These are phyloP conservation scores for Ariolimax columbianus DNA, from an alignment of 2,888 invertebrate species.

Conservation along the genomic window DNA sequence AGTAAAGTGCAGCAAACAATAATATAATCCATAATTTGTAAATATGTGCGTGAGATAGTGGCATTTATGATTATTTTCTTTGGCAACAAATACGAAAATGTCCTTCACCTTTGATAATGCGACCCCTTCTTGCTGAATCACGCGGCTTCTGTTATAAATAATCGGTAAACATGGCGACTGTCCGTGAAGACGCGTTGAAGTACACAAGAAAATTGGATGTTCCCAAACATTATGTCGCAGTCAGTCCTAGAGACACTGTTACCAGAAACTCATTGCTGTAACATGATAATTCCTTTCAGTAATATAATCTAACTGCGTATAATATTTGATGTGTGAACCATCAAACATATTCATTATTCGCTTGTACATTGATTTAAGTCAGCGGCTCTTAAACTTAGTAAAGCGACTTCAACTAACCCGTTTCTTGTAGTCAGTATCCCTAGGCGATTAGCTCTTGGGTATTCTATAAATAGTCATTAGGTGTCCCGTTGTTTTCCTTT, in stretches of 20 bases:
- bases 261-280: neutral
- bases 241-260: neutral
- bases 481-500: too few relatives aligned
- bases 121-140: neutral
- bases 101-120: neutral
- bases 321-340: neutral
- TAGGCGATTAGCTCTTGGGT: too few relatives aligned
- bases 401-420: too few relatives aligned
- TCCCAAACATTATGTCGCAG: neutral
- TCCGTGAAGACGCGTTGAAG: neutral
- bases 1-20: too few relatives aligned
- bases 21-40: too few relatives aligned
- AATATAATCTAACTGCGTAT: neutral
- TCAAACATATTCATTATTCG: neutral
- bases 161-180: neutral
- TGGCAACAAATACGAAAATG: neutral
- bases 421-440: too few relatives aligned
- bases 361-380: neutral
- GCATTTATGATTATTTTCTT: neutral
- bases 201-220: conserved; percentile 7
- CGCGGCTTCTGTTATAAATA: neutral
- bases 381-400: too few relatives aligned
- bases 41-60: neutral
- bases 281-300: neutral
- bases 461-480: too few relatives aligned